Conservation (phyloP, 2,888 invertebrate species). For the Mystacides longicornis region DNA sequence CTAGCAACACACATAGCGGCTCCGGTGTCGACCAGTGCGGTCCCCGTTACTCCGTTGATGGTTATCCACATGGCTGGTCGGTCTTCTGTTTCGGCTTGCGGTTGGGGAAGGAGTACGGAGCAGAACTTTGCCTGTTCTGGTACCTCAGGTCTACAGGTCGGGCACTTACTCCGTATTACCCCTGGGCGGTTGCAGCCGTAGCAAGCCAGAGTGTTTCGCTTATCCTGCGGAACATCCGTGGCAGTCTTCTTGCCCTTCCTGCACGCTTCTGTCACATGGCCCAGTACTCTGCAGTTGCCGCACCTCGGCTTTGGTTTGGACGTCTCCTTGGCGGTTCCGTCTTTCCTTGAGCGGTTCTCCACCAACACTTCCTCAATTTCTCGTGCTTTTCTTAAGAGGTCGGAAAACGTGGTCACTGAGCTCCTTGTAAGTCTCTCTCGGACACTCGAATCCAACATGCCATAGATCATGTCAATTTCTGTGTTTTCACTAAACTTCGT, state of each 20-base stretch:
- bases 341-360: too few species aligned
- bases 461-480: neutral
- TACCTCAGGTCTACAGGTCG: too few species aligned
- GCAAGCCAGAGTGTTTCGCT: neutral
- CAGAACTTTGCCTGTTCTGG: neutral
- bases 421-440: neutral
- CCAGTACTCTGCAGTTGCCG: neutral
- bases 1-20: too few species aligned
- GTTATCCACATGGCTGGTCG: neutral
- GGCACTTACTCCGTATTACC: conserved; percentile 3
- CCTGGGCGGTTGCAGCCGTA: conserved; percentile 3
- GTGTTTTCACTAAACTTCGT: too few species aligned
- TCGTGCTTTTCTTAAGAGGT: neutral
- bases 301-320: too few species aligned
- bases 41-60: neutral
- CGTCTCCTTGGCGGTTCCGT: too few species aligned
- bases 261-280: conserved; percentile 1
- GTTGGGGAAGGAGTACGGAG: neutral
- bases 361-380: neutral
- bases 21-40: neutral
- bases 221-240: too few species aligned
- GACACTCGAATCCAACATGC: neutral
- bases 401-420: neutral
- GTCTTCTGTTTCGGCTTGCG: neutral
- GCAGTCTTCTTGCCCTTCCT: neutral